Conservation (phyloP, 2,797 vertebrate species). For the Coracias cyanogaster region DNA sequence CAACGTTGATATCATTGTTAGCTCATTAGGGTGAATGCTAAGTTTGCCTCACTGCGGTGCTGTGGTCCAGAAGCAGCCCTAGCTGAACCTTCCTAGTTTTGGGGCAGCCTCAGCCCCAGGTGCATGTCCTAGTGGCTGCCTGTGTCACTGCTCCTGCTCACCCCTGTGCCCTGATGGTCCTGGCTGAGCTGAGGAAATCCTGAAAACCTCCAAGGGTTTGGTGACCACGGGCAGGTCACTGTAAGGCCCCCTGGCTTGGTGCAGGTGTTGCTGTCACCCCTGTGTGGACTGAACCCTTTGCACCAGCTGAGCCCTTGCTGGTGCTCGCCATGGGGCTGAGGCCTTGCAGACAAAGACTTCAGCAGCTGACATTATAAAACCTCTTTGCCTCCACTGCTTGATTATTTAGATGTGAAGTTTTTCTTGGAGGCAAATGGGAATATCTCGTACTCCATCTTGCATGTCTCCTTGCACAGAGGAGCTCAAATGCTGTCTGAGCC, state of each 20-base stretch:
- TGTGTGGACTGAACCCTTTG: background rate
- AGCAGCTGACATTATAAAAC: background rate
- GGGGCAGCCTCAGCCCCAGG: background rate
- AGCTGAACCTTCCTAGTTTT: background rate
- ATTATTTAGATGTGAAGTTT: background rate
- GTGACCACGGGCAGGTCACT: background rate
- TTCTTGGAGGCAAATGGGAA: background rate
- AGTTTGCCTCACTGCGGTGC: rapidly evolving
- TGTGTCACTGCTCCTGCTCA: rapidly evolving
- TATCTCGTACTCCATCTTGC: background rate
- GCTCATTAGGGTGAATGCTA: constrained; percentile 32
- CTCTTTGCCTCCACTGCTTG: background rate
- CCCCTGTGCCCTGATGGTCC: too few species aligned
- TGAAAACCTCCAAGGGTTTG: background rate
- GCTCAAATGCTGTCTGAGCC: background rate
- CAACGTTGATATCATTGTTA: constrained; percentile 48
- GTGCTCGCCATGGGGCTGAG: background rate
- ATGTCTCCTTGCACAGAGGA: background rate
- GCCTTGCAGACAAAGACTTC: background rate
- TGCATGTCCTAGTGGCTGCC: background rate
- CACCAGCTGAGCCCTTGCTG: background rate
- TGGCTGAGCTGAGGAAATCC: background rate
- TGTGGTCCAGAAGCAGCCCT: background rate
- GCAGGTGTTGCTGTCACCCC: background rate
- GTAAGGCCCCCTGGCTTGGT: background rate